These are phyloP conservation scores for Eonycteris spelaea DNA, from an alignment of 2,113 vertebrate species.

Conservation along the genomic window DNA sequence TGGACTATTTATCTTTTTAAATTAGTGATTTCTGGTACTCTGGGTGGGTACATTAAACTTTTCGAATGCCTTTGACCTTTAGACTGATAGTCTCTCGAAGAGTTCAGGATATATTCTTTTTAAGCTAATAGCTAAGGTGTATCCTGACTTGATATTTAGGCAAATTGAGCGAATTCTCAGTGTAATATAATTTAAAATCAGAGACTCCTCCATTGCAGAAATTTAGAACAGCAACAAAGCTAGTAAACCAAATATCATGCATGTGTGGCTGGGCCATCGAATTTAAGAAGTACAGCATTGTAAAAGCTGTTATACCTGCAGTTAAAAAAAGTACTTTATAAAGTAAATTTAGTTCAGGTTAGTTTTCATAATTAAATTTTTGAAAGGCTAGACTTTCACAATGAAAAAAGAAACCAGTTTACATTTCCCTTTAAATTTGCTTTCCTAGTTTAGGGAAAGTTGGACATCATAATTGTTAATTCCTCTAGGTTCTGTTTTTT, in stretches of 20 bases:
- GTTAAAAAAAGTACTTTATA: not conserved
- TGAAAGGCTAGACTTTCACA: not conserved
- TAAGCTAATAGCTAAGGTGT: conserved; percentile 1
- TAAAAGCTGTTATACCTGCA: not conserved
- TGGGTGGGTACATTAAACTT: conserved; percentile 54
- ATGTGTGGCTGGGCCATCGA: not conserved
- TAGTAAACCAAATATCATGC: not conserved
- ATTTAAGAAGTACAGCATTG: not conserved
- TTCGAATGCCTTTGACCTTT: conserved; percentile 58
- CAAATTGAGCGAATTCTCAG: conserved; percentile 18
- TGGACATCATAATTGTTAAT: not conserved
- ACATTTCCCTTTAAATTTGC: not conserved
- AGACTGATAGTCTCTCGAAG: conserved; percentile 51
- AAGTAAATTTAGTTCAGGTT: not conserved
- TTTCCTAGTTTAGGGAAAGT: not conserved
- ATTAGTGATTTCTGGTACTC: conserved; percentile 32
- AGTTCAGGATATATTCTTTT: conserved; percentile 1
- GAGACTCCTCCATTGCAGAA: not conserved
- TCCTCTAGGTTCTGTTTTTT: not conserved
- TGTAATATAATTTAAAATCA: conserved; percentile 10
- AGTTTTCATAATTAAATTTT: not conserved
- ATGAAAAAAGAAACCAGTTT: not conserved
- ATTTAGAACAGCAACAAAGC: not conserved
- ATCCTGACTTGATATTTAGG: conserved; percentile 50
- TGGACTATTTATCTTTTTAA: not conserved